Evolutionary conservation across 2,113 vertebrate genomes (phyloP).

Genomic region (Cochlearius cochlearius): DNA sequence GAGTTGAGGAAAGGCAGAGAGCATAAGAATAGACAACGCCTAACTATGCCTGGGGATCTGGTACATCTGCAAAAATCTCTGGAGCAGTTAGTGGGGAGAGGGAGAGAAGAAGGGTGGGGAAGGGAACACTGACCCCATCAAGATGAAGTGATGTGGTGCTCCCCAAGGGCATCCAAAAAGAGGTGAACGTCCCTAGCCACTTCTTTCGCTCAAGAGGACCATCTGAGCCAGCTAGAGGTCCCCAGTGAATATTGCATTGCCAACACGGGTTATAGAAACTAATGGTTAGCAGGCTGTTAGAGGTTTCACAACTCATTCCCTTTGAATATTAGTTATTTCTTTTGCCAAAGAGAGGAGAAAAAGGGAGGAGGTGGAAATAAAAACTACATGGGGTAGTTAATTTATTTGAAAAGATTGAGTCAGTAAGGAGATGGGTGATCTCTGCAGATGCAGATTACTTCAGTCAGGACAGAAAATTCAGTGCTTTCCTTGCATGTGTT

Average conservation of each 20-base stretch:
- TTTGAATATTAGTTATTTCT: not conserved
- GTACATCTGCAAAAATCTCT: not conserved
- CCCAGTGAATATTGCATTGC: not conserved
- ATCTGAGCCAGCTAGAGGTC: not conserved
- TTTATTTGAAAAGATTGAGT: not conserved
- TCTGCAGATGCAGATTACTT: not conserved
- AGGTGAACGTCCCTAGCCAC: not conserved
- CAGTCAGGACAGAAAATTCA: not conserved
- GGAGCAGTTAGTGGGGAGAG: not conserved
- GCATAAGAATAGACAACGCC: not conserved
- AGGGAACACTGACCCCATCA: not conserved
- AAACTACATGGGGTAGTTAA: not conserved
- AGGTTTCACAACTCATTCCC: conserved; percentile 26
- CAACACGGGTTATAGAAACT: not conserved
- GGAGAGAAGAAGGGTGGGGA: not conserved
- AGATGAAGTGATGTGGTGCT: not conserved
- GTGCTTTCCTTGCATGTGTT: not conserved
- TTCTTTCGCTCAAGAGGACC: not conserved
- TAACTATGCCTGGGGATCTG: not conserved
- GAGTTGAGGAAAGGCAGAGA: not conserved
- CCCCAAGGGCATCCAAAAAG: not conserved
- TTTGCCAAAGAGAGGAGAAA: not conserved
- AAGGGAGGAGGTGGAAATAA: conserved; percentile 17
- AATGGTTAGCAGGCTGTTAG: conserved; percentile 11
- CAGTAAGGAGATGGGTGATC: not conserved